Evolutionary conservation across 2,113 vertebrate genomes (phyloP).

Genomic region (Nannospalax galili): DNA sequence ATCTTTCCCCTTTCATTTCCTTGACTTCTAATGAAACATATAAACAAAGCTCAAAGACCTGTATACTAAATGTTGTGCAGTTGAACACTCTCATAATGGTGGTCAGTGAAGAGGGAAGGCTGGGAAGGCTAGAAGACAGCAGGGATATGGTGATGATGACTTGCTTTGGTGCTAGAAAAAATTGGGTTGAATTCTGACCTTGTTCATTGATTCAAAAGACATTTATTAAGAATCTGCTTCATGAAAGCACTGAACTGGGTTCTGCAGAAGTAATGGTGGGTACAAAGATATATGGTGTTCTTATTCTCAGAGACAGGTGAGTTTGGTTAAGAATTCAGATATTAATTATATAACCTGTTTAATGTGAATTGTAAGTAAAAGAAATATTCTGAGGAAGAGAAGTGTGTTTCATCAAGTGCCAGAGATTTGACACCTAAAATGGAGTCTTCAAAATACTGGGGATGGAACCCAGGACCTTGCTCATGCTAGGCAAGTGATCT

Average conservation of each 20-base stretch:
- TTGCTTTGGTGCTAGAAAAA: background rate
- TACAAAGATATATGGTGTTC: background rate
- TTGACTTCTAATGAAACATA: background rate
- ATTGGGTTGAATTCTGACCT: background rate
- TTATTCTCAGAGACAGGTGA: background rate
- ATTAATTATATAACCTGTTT: too few species aligned
- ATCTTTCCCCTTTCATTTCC: background rate
- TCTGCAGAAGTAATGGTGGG: background rate
- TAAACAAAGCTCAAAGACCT: background rate
- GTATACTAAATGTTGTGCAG: background rate
- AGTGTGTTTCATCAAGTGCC: background rate
- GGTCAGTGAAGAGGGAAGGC: background rate
- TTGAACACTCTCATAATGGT: background rate
- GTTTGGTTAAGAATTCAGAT: background rate
- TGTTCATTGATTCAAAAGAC: background rate
- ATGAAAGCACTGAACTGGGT: background rate
- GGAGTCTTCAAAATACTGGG: background rate
- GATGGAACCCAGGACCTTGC: background rate
- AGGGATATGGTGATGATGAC: background rate
- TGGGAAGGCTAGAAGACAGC: background rate
- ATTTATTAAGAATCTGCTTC: constrained; percentile 5
- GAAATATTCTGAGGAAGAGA: background rate
- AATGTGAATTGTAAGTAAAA: background rate
- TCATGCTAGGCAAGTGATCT: background rate
- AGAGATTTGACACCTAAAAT: background rate